Base-by-base conservation (phyloP, 2,888 invertebrate genomes). In the Erynnis tages region DNA sequence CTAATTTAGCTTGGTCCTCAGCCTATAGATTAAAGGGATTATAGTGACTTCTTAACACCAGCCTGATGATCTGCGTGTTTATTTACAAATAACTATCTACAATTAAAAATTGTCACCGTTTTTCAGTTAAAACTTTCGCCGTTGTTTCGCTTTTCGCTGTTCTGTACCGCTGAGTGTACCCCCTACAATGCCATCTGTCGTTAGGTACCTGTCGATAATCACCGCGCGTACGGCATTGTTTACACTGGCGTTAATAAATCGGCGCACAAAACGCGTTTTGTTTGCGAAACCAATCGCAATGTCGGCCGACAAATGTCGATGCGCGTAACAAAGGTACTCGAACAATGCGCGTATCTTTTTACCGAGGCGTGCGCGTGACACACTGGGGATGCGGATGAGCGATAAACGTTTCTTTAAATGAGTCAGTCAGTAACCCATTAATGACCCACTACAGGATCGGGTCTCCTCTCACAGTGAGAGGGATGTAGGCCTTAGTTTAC, bases 251-350 rank as follows among this genome's bases (percentile, higher is more conserved):
- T 65, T 80, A 80, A 81, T 82, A 82, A 81, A 82, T 82, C 78
- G 76, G 62, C 62, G 69, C 62, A 80, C 80, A 81, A 79, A 78
- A 77, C 78, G 69, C 65, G 79, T 78, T 82, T 82, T 84, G 83
- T 85, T 80, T 75, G 75, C 75, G 71, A 71, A 79, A 82, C 82
- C 86, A 82, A 82, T 83, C 82, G 82, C 76, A 75, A 79, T 79
- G 77, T 76, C 75, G 76, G 76, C 69, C 74, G 76, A 77, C 78
- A 81, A 82, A 85, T 77, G 79, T 78, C 79, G 79, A 79, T 78
- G 73, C 64, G 69, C 59, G 59, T 57, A 68, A 78, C 79, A 76
- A 76, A 76, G 82, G 76, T 80, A 71, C 74, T 63, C 55, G 69
- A 66, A 77, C 79, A 81, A 82, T 76, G 68, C 74, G 71, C 67